Evolutionary conservation across 2,113 vertebrate species (phyloP), one percentile per base, ranked within the genome.

Genomic region (Oncorhynchus keta): DNA sequence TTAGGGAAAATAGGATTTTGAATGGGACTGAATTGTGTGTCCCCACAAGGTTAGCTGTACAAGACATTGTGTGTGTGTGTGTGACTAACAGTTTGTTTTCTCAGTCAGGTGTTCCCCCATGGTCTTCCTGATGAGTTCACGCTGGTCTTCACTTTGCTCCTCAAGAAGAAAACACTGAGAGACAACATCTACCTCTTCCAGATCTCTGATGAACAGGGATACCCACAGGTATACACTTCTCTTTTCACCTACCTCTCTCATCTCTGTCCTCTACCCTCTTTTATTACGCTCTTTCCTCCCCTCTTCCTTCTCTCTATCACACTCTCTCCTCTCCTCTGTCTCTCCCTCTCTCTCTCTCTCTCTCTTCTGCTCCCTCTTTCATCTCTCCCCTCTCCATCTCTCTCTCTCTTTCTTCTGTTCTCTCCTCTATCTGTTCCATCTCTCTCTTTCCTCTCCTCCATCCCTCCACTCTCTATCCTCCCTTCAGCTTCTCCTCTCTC

Each of bases 161-260:
- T 99, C 88, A 99, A 97, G 92, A 98, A 95, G 79, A 90, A 95
- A 74, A 94, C 94, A 82, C 91, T 93, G 64, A 94, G 92, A 82
- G 91, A 95, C 82, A 95, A 95, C 66, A 90, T 96, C 94, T 95
- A 98, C 91, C 93, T 99, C 67, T 93, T 99, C 83, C 97, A 99
- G 90, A 94, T 98, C 88, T 95, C 95, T 0, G 95, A 99, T 77
- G 87, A 78, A n/a, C 92, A 92, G 13, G 97, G 97, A 68, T 97
- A 97, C 86, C 96, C 97, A 7, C 96, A 99, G 96, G 97, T 99
- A 91, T 5, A 66, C 72, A 12, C 57, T 6, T 45, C 51, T 67
- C 13, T 71, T 65, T 51, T 73, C 59, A n/a, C 16, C 14, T 28
- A 2, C 14, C 74, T 75, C 64, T 66, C 3, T 18, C 39, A 30